A percentile compares a stretch with the other conserved stretches of the same genome.
phyloP scores from a whole-genome alignment of 2,888 invertebrate species.

The Xanthorhoe designata region DNA sequence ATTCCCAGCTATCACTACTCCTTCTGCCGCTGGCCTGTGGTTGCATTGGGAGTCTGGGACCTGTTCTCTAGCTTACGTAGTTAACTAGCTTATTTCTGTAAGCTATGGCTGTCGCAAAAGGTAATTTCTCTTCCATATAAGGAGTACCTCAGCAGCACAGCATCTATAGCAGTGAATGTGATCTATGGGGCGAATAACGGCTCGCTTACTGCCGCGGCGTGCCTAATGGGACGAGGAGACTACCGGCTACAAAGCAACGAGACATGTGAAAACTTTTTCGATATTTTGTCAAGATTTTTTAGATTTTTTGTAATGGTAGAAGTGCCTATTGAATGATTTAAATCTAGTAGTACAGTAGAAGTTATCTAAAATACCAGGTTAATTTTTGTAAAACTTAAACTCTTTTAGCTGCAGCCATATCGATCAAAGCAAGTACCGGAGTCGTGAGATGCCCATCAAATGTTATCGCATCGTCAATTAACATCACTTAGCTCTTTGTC shows the following conservation, averaged over 20 bases:
- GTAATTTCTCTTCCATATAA: conserved; percentile 28
- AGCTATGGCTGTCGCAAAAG: conserved; percentile 8
- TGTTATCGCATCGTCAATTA: conserved; percentile 35
- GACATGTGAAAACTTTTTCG: conserved; percentile 4
- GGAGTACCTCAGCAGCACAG: conserved; percentile 22
- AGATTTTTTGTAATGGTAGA: no score
- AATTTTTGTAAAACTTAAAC: neutral
- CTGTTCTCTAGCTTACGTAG: neutral
- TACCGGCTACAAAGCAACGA: conserved; percentile 4
- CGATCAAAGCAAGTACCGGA: conserved; percentile 9
- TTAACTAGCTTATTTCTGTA: neutral
- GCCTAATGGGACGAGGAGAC: conserved; percentile 17
- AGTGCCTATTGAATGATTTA: neutral
- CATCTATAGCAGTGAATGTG: conserved; percentile 19
- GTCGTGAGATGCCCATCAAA: conserved; percentile 44
- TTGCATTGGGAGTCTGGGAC: neutral
- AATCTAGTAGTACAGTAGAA: no score
- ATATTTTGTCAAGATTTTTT: neutral
- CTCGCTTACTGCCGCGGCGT: neutral
- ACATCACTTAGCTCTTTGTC: conserved; percentile 41
- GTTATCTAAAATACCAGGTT: neutral
- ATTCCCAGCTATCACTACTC: neutral
- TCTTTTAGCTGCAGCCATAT: conserved; percentile 14
- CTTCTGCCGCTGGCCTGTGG: no score
- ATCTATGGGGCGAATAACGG: conserved; percentile 31